Percentiles rank a stretch among this genome's conserved stretches.
Conservation (phyloP, 2,113 vertebrate genomes). For the Pandion haliaetus region DNA sequence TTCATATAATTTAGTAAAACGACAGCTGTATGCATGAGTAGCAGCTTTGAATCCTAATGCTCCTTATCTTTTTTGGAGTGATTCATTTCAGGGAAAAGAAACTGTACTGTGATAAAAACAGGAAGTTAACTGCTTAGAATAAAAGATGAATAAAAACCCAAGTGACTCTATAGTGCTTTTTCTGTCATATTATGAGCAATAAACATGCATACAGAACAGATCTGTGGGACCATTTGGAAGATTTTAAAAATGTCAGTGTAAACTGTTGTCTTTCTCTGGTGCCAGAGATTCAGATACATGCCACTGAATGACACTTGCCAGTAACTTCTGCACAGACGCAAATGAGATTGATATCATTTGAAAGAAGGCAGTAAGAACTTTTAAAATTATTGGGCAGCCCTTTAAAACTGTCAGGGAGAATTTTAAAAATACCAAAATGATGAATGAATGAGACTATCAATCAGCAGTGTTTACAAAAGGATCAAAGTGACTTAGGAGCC, state of each 20-base stretch:
- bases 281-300: not conserved
- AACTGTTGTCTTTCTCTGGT: not conserved
- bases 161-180: slow-evolving; percentile 24
- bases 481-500: not conserved
- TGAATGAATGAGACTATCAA: not conserved
- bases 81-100: slow-evolving; percentile 36
- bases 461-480: not conserved
- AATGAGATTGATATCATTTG: not conserved
- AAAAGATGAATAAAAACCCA: not conserved
- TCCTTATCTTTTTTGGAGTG: slow-evolving; percentile 4
- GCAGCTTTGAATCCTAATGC: slow-evolving; percentile 32
- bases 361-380: not conserved
- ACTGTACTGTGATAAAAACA: slow-evolving; percentile 6
- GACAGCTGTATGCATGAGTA: slow-evolving; percentile 2
- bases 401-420: not conserved
- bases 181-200: not conserved
- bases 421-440: not conserved
- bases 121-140: slow-evolving; percentile 7
- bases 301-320: not conserved
- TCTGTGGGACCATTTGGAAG: slow-evolving; percentile 13
- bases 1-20: not conserved
- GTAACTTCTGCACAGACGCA: not conserved
- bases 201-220: not conserved
- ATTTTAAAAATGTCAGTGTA: not conserved
- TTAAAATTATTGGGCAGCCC: not conserved